phyloP scores from a whole-genome alignment of 2,797 vertebrate genomes.

The Phaenicophaeus curvirostris region DNA sequence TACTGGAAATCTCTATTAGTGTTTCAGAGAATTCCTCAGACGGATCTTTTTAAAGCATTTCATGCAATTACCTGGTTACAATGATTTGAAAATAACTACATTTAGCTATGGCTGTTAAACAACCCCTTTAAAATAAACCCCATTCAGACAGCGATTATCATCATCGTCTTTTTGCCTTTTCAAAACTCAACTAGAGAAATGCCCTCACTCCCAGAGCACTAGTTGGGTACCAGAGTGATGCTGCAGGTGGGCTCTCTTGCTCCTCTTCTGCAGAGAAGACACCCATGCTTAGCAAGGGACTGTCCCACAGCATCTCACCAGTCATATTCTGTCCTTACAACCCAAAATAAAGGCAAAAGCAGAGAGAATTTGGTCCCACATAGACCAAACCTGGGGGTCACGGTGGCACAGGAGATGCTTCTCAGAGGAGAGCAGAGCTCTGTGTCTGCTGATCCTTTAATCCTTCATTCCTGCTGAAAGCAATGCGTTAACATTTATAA shows the following conservation, averaged over 20 bases:
- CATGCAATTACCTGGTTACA: neutral
- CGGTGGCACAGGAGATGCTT: neutral
- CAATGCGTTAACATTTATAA: accelerated
- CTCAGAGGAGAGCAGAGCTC: neutral
- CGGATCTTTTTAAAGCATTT: neutral
- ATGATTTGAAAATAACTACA: neutral
- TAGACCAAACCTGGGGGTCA: neutral
- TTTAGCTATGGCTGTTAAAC: neutral
- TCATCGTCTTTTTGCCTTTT: neutral
- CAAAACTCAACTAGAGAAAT: neutral
- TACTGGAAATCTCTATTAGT: neutral
- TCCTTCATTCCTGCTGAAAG: accelerated
- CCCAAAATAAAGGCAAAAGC: neutral
- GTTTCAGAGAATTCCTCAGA: neutral
- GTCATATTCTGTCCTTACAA: neutral
- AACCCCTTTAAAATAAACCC: neutral
- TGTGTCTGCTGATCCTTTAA: neutral
- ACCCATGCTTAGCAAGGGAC: accelerated
- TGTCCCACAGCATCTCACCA: accelerated
- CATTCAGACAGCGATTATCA: neutral
- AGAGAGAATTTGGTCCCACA: neutral
- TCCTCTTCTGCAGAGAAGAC: neutral
- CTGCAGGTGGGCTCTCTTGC: neutral
- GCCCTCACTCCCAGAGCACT: neutral
- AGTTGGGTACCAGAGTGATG: no score